Evolutionary conservation across 1,140 invertebrate species (phyloP).

Genomic region (Drosophila erecta): DNA sequence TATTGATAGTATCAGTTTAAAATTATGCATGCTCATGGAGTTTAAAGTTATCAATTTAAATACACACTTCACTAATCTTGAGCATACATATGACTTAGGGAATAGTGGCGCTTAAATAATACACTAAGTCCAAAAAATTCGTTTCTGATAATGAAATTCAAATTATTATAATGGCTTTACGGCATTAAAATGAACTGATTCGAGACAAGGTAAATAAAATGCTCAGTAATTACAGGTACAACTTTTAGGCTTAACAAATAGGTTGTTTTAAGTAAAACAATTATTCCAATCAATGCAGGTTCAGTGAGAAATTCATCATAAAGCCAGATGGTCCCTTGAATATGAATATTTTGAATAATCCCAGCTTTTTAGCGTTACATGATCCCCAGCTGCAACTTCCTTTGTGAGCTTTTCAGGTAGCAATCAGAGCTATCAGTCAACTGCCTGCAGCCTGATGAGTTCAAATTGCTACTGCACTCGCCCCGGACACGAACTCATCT

Average conservation of each 20-base stretch:
- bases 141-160: constrained; percentile 2
- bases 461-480: constrained; percentile 76
- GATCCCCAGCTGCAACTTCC: background rate
- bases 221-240: too few relatives aligned
- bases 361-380: background rate
- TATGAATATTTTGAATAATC: constrained; percentile 11
- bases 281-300: too few relatives aligned
- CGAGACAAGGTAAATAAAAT: too few relatives aligned
- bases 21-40: constrained; percentile 2
- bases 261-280: too few relatives aligned
- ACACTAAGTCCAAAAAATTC: background rate
- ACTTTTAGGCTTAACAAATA: too few relatives aligned
- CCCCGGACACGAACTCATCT: constrained; percentile 56
- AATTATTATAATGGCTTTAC: too few relatives aligned
- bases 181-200: too few relatives aligned
- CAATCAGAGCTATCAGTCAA: constrained; percentile 59
- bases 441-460: constrained; percentile 54
- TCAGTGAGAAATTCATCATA: background rate
- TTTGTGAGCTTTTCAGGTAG: constrained; percentile 59
- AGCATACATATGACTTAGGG: background rate
- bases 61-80: background rate
- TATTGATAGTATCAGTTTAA: constrained; percentile 12
- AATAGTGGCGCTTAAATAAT: background rate
- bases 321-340: background rate
- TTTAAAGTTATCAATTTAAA: constrained; percentile 23